phyloP scores from a whole-genome alignment of 37 sponge, comb jelly and placozoan species.

The Chondrosia reniformis region DNA sequence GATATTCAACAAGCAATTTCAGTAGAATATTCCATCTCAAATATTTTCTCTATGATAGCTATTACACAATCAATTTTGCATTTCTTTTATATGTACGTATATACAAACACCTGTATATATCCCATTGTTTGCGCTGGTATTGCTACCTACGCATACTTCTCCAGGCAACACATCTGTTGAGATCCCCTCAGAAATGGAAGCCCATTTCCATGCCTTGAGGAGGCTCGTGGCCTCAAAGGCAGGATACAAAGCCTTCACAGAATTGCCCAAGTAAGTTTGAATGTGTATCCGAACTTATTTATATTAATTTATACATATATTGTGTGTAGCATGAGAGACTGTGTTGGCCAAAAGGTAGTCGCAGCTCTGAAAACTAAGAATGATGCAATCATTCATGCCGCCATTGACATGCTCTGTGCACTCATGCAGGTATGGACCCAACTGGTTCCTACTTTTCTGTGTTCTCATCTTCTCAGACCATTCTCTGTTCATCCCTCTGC shows the following conservation, averaged over 20 bases:
- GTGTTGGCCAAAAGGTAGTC: conserved; percentile 78
- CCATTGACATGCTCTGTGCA: conserved; percentile 91
- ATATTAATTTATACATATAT: neutral
- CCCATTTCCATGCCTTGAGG: conserved; percentile 95
- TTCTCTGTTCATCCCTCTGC: neutral
- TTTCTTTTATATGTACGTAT: too few relatives aligned
- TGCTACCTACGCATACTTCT: too few relatives aligned
- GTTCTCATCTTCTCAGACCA: too few relatives aligned
- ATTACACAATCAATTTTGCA: too few relatives aligned
- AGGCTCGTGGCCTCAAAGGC: conserved; percentile 97
- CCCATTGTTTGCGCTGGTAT: too few relatives aligned
- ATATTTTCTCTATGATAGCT: too few relatives aligned
- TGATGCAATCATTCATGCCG: conserved; percentile 88
- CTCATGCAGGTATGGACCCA: conserved; percentile 94
- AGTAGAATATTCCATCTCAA: too few relatives aligned
- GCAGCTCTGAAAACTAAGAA: conserved; percentile 86
- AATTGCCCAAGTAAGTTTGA: conserved; percentile 69
- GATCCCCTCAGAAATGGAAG: conserved; percentile 76
- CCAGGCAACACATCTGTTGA: neutral
- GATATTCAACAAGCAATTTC: too few relatives aligned
- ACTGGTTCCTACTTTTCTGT: too few relatives aligned
- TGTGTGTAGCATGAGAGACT: conserved; percentile 56
- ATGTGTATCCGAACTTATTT: neutral
- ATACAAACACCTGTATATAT: too few relatives aligned
- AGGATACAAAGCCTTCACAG: conserved; percentile 91